These are phyloP conservation scores for Adrianichthys oophorus DNA, from an alignment of 2,797 vertebrate genomes.

Conservation along the genomic window DNA sequence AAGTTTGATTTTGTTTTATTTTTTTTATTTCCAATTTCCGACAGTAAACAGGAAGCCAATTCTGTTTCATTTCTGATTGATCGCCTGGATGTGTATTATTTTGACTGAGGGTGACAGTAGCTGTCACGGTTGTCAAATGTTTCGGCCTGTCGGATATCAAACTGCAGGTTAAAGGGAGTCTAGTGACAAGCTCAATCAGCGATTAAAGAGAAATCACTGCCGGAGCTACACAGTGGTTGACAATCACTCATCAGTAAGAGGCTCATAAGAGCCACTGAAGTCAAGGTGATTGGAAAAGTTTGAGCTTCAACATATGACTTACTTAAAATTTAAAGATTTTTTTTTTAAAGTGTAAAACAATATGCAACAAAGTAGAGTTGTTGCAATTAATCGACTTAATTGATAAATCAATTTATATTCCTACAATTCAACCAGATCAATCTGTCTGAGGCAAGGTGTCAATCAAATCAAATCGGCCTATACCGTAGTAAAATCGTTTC, in stretches of 20 bases:
- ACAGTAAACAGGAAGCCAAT: constrained; percentile 21
- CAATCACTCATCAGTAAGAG: constrained; percentile 56
- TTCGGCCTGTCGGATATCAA: constrained; percentile 67
- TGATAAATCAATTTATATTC: too few species aligned
- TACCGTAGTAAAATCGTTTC: too few species aligned
- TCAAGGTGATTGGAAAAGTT: constrained; percentile 47
- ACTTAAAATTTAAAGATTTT: neutral
- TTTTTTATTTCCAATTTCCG: constrained; percentile 15
- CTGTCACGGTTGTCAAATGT: constrained; percentile 66
- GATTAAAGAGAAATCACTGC: constrained; percentile 71
- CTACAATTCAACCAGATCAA: too few species aligned
- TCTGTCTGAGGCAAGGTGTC: too few species aligned
- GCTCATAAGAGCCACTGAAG: constrained; percentile 24
- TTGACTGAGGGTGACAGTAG: constrained; percentile 66
- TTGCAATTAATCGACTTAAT: too few species aligned
- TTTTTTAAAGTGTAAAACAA: neutral
- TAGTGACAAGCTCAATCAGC: constrained; percentile 68
- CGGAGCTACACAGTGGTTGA: constrained; percentile 42
- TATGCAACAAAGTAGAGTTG: too few species aligned
- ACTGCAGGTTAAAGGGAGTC: constrained; percentile 60
- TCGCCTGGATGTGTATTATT: constrained; percentile 58
- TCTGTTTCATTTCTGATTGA: constrained; percentile 60
- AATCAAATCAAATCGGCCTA: too few species aligned
- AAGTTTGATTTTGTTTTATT: neutral
- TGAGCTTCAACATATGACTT: constrained; percentile 10